phyloP scores from a whole-genome alignment of 2,113 vertebrate genomes.

The Prinia subflava region DNA sequence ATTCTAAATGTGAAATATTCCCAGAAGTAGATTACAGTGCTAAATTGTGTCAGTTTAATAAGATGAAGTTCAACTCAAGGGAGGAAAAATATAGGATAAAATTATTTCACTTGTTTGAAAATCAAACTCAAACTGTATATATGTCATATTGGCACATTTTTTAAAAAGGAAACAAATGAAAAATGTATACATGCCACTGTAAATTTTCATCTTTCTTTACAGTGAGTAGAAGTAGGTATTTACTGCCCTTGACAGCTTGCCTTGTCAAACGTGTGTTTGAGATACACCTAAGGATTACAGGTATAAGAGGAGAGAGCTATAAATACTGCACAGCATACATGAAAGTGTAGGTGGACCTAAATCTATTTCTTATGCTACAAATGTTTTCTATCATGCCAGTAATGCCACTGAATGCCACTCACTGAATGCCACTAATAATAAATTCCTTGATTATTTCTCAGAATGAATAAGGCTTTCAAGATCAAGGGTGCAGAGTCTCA shows the following conservation, averaged over 20 bases:
- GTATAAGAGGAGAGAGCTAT: not conserved
- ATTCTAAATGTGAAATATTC: not conserved
- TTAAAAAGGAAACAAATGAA: not conserved
- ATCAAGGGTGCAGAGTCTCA: not conserved
- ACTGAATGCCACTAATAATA: not conserved
- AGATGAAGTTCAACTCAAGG: not conserved
- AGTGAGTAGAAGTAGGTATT: not conserved
- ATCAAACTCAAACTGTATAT: not conserved
- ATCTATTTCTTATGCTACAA: not conserved
- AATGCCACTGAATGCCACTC: not conserved
- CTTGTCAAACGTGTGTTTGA: not conserved
- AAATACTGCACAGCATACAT: not conserved
- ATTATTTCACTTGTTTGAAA: not conserved
- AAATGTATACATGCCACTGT: not conserved
- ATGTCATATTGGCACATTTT: not conserved
- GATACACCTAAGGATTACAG: not conserved
- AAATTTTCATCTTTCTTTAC: not conserved
- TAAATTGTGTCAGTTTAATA: slow-evolving; percentile 1
- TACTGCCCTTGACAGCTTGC: not conserved
- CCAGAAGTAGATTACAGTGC: not conserved
- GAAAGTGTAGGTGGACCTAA: not conserved
- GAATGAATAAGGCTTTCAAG: not conserved
- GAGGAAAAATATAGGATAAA: not conserved
- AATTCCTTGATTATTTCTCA: not conserved
- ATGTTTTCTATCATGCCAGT: not conserved